A percentile compares a stretch with the other conserved stretches of the same genome.
These are phyloP conservation scores for Poecilia latipinna DNA, from an alignment of 2,113 vertebrate species.

Conservation along the genomic window DNA sequence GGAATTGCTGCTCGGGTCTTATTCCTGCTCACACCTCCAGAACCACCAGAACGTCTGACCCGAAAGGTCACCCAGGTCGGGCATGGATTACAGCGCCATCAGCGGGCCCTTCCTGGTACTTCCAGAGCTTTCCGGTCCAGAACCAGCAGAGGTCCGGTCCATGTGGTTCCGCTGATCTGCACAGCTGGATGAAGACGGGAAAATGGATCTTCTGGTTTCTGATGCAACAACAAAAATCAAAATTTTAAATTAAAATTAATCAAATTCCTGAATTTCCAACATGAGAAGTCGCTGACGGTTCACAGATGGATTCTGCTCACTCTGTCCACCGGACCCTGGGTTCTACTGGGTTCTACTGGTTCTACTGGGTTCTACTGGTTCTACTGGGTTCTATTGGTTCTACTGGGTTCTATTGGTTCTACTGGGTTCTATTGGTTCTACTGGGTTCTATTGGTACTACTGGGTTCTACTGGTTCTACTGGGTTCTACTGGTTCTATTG, in stretches of 20 bases:
- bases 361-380: too few species aligned
- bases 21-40: background rate
- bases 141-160: background rate
- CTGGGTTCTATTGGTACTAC: background rate
- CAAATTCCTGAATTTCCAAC: background rate
- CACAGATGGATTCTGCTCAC: background rate
- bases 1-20: too few species aligned
- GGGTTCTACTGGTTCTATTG: background rate
- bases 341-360: constrained; percentile 17
- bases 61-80: too few species aligned
- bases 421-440: constrained; percentile 16
- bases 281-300: background rate
- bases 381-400: too few species aligned
- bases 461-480: background rate
- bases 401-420: background rate
- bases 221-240: background rate
- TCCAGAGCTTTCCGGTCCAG: background rate
- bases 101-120: too few species aligned
- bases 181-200: too few species aligned
- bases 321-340: background rate
- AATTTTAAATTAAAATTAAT: background rate
- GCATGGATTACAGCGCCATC: too few species aligned
- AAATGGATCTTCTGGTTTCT: background rate
- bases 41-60: background rate
- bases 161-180: background rate